Base-by-base conservation (phyloP, 2,888 invertebrate genomes). In the Stenchaetothrips biformis region DNA sequence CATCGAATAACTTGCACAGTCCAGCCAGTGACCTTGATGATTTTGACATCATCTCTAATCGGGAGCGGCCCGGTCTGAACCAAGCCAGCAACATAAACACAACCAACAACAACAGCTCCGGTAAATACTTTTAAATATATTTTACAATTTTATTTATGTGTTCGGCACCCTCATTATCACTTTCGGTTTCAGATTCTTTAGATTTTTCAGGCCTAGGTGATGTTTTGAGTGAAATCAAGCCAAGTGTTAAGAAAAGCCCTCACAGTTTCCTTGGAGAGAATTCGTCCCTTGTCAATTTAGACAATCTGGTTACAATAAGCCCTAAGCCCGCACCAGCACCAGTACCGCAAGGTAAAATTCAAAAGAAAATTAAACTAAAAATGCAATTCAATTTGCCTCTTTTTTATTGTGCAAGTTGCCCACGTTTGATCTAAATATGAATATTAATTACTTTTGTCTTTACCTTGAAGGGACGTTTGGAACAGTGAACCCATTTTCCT, bases 221-320 rank as follows among this genome's bases (percentile, higher is more conserved):
- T 81, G 86, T 86, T 80, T 86, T 91, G 82, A 80, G 81, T 37
- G 82, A 82, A 62, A 82, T 87, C 80, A 88, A 89, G 80, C 89
- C 90, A 82, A 90, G 90, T 47, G 87, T 90, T 77, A 95, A 95
- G 88, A 98, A 97, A 88, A 97, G 97, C 80, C 98, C 98, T 3
- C 95, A 96, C 84, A 93, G 95, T 85, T 99, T 99, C 89, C 92
- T 99, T 80, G 99, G 99, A 78, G 97, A 97, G 88, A 98, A 99
- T 89, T 97, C 97, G 16, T 92, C 94, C 84, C 91, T 99, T 84
- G 99, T 99, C 83, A 99, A 99, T 90, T 91, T 99, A 87, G 99
- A 99, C 89, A 96, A 98, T 87, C 91, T 99, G 86, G 95, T 99
- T 84, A 92, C 89, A 80, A 87, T 89, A 53, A 87, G 88, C 79